Evolutionary conservation across 2,113 vertebrate genomes (phyloP).

Genomic region (Microtus ochrogaster): DNA sequence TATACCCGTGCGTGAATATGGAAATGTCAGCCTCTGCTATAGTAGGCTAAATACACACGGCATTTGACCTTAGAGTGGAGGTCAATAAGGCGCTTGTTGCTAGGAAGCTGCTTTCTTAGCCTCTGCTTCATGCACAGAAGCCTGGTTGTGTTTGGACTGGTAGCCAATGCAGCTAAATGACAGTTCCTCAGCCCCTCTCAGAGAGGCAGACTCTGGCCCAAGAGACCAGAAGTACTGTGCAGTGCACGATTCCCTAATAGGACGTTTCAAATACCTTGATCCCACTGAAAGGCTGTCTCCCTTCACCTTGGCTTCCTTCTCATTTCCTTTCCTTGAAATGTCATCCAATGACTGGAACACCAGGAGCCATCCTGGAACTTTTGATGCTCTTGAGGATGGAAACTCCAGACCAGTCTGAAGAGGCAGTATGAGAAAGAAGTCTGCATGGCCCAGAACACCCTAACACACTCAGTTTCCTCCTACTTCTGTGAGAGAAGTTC

Average conservation of each 20-base stretch:
- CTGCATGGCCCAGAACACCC: background rate
- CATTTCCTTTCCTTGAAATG: background rate
- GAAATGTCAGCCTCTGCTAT: background rate
- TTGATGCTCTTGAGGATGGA: background rate
- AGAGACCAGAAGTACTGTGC: background rate
- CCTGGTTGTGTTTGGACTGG: background rate
- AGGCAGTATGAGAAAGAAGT: background rate
- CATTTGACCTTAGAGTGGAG: background rate
- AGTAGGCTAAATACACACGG: background rate
- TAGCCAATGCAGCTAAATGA: background rate
- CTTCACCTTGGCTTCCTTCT: background rate
- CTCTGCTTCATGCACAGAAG: background rate
- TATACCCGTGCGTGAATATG: too few species aligned
- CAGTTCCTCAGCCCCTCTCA: background rate
- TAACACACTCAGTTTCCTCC: background rate
- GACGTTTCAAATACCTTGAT: background rate
- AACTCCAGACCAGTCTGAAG: background rate
- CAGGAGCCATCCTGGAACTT: background rate
- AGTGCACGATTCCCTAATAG: background rate
- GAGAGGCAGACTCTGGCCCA: background rate
- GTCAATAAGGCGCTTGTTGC: background rate
- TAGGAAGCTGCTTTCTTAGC: background rate
- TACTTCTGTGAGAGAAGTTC: constrained; percentile 1
- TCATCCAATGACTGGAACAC: background rate
- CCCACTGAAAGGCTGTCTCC: background rate